Conservation (phyloP, 1,140 invertebrate genomes). For the Melanaphis sacchari region DNA sequence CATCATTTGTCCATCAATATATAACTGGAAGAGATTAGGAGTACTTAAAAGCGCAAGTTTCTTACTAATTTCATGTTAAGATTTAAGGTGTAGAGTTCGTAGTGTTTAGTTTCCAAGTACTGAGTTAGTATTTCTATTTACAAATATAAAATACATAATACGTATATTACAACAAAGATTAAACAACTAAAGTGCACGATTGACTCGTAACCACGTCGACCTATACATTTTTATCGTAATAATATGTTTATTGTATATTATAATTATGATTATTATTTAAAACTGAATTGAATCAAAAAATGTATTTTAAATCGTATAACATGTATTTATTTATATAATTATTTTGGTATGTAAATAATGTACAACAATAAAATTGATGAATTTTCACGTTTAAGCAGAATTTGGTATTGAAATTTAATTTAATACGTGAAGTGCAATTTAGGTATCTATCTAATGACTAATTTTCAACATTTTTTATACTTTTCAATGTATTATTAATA, state of each 20-base stretch:
- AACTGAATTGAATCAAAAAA: neutral
- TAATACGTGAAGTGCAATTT: too few species aligned
- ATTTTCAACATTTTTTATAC: neutral
- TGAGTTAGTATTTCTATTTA: too few species aligned
- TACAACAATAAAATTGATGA: neutral
- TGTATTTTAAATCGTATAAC: neutral
- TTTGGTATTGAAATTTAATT: too few species aligned
- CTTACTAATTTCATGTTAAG: neutral
- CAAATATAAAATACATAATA: neutral
- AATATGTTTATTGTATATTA: neutral
- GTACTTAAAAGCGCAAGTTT: neutral
- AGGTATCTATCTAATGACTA: neutral
- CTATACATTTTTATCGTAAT: neutral
- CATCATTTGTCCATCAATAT: neutral
- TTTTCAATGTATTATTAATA: neutral
- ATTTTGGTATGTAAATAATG: too few species aligned
- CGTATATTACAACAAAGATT: neutral
- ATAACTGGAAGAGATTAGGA: neutral
- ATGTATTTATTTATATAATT: too few species aligned
- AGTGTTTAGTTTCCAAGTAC: too few species aligned
- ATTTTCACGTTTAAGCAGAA: neutral
- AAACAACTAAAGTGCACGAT: neutral
- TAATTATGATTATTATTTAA: too few species aligned
- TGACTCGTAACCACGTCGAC: neutral
- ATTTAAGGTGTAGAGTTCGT: neutral